Evolutionary conservation across 2,113 vertebrate species (phyloP), one percentile per base, ranked within the genome.

Genomic region (Phalacrocorax carbo): DNA sequence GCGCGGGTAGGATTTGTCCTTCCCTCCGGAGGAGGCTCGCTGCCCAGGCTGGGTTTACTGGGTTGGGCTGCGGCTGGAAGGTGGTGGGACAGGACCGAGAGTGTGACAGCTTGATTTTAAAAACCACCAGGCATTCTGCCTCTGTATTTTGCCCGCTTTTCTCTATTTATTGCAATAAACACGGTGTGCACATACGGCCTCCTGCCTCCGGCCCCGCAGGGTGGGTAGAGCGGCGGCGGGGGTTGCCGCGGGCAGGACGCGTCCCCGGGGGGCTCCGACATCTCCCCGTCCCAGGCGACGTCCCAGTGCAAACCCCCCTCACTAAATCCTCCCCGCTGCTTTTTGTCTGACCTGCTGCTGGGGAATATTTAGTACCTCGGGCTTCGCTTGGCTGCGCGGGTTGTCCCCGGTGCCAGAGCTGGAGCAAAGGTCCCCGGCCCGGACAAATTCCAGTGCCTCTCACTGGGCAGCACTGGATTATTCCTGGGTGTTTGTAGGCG

Each of bases 101-200:
- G n/a, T 13, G 66, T 8, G 7, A 30, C 54, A 15, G 29, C 13
- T 34, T 5, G 27, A 5, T 5, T 71, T 7, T 8, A 15, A 60
- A 51, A 69, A 61, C 26, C 49, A 42, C 62, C 77, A 7, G 22
- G 14, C 18, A 7, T 14, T 36, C 44, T 10, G 19, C 15, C 76
- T 62, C 55, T 32, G 44, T 49, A 20, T 80, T 3, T 1, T 38
- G 30, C 46, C 23, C 13, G 0, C 11, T 73, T 40, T 27, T 54
- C 44, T 57, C 71, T 77, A 81, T 61, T 90, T 90, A 34, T 82
- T 68, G 61, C 69, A 94, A 93, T 96, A 96, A 94, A 94, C 29
- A 14, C 14, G 8, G 38, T 15, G 5, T 42, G n/a, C 2, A 10
- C 49, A 32, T 17, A 6, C 11, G 6, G 15, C 4, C 10, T 30